A percentile compares a stretch with the other conserved stretches of the same genome.
phyloP scores from a whole-genome alignment of 1,140 invertebrate species.

The Temnothorax curvispinosus region DNA sequence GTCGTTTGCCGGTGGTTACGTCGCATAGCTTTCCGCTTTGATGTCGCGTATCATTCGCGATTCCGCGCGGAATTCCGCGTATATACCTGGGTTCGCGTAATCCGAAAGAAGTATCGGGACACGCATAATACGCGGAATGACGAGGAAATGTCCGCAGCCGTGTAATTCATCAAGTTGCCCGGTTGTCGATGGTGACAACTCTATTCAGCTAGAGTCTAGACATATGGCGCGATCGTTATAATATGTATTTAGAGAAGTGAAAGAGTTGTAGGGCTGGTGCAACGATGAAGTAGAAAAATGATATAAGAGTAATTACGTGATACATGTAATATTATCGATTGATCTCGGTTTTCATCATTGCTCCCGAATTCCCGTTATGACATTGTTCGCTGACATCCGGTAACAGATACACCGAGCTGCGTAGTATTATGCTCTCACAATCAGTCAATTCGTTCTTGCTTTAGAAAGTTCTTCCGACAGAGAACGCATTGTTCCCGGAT shows the following conservation, averaged over 20 bases:
- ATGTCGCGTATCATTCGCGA: slow-evolving; percentile 80
- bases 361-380: slow-evolving; percentile 33
- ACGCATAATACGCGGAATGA: slow-evolving; percentile 23
- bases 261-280: not conserved
- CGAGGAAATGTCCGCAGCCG: slow-evolving; percentile 26
- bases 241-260: slow-evolving; percentile 11
- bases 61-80: slow-evolving; percentile 73
- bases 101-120: slow-evolving; percentile 28
- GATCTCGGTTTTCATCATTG: slow-evolving; percentile 22
- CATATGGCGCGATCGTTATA: not conserved
- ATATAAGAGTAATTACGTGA: not conserved
- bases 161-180: slow-evolving; percentile 36
- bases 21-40: slow-evolving; percentile 76
- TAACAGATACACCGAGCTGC: slow-evolving; percentile 32
- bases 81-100: slow-evolving; percentile 27
- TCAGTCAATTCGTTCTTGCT: slow-evolving; percentile 52
- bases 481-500: slow-evolving; percentile 46
- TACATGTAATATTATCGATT: slow-evolving; percentile 6
- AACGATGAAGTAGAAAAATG: not conserved
- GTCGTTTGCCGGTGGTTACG: slow-evolving; percentile 68
- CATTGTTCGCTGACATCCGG: slow-evolving; percentile 24
- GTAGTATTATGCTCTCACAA: slow-evolving; percentile 17
- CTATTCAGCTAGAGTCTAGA: not conserved
- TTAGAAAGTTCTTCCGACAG: slow-evolving; percentile 36
- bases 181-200: slow-evolving; percentile 38